Base-by-base conservation (phyloP, 2,797 vertebrate genomes). In the Coilia nasus region DNA sequence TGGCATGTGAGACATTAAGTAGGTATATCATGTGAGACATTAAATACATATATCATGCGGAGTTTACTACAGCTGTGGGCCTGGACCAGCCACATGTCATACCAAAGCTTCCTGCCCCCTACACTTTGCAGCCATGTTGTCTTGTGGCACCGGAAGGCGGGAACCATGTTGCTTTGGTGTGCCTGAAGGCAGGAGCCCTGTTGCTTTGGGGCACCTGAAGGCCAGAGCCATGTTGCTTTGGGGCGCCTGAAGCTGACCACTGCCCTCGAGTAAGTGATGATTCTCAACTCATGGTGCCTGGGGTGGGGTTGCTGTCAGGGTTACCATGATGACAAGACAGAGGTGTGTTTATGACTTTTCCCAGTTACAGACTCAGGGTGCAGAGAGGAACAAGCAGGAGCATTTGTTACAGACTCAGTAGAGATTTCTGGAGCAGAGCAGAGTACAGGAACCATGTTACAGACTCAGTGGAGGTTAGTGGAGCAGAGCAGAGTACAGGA, bases 191-290 rank as follows among this genome's bases (percentile, higher is more conserved):
- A n/a, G n/a, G n/a, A 5, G 35, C 35, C 35, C 2, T 93, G 90
- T 92, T 89, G 92, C 91, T 89, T 94, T 94, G 92, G 93, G 91
- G 91, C 91, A 92, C 92, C 91, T 85, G 84, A 91, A 94, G 90
- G n/a, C n/a, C n/a, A n/a, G n/a, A 5, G 35, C 35, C 35, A 41
- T 93, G 90, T 92, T 89, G 92, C 91, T 89, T 94, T 94, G 92
- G 93, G 91, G 91, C 91, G 92, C 92, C 91, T 85, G 84, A 91
- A 94, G 90, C 92, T 93, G 90, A 93, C 90, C 91, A 93, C 93
- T 94, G 92, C 91, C 92, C 90, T 89, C 87, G 90, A 86, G 90
- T 89, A 92, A 92, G 92, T 90, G 89, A 90, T 90, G 88, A 91
- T 87, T 86, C 89, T 91, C 93, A 90, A 12, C 93, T 92, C 92